Evolutionary conservation across 2,113 vertebrate species (phyloP).

Genomic region (Megaceryle torquata): DNA sequence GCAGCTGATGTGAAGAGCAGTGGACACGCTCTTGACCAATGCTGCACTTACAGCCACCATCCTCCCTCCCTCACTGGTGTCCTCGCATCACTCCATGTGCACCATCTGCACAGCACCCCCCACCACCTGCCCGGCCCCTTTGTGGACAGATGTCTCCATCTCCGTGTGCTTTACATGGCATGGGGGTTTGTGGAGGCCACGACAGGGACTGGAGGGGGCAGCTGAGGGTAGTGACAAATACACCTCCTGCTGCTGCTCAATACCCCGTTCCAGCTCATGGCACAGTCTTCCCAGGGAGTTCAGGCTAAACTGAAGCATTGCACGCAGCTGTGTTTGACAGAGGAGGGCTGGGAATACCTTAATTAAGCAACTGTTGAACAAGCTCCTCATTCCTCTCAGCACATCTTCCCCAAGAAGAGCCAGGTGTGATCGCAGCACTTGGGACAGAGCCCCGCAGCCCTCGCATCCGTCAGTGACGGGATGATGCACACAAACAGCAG

Average conservation of each 20-base stretch:
- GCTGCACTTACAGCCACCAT: no score
- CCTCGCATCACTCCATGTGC: not conserved
- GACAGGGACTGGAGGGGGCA: not conserved
- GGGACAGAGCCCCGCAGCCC: not conserved
- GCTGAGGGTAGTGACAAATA: not conserved
- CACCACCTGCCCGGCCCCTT: fast-evolving
- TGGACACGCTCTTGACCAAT: not conserved
- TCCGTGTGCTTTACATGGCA: not conserved
- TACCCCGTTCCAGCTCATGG: not conserved
- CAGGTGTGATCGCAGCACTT: not conserved
- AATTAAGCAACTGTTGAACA: not conserved
- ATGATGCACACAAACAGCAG: not conserved
- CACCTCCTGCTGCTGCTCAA: not conserved
- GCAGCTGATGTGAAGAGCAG: not conserved
- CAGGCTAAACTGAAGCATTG: not conserved
- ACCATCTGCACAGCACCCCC: not conserved
- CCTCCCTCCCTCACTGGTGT: fast-evolving
- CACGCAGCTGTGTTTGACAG: not conserved
- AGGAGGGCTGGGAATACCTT: not conserved
- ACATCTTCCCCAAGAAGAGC: not conserved
- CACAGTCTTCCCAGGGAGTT: not conserved
- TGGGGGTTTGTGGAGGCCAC: not conserved
- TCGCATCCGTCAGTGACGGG: no score
- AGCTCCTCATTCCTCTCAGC: not conserved
- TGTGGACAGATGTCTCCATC: not conserved